Evolutionary conservation across 2,888 invertebrate species (phyloP).

Genomic region (Folsomia manolachei): DNA sequence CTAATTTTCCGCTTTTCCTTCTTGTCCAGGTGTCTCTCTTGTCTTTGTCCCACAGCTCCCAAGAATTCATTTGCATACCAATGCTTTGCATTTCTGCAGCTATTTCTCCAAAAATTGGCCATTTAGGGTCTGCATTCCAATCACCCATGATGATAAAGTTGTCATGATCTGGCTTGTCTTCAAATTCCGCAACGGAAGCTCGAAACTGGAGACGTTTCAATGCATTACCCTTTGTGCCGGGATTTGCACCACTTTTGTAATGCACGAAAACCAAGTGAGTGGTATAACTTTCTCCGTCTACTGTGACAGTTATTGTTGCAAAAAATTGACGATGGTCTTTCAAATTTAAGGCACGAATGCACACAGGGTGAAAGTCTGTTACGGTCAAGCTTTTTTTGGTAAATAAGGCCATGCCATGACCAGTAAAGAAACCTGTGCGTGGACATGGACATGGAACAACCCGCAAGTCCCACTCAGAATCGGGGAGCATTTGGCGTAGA

Average conservation of each 20-base stretch:
- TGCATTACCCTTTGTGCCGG: neutral
- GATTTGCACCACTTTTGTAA: neutral
- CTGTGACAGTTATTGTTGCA: neutral
- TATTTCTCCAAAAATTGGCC: neutral
- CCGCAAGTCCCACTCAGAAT: neutral
- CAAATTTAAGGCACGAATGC: neutral
- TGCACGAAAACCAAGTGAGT: neutral
- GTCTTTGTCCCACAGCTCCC: neutral
- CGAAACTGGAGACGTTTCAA: neutral
- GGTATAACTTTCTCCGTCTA: neutral
- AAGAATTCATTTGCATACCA: neutral
- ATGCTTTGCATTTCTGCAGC: neutral
- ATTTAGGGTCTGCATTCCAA: neutral
- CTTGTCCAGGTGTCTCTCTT: neutral
- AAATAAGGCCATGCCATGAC: neutral
- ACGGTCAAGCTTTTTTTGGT: neutral
- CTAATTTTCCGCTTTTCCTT: no score
- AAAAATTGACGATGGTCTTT: neutral
- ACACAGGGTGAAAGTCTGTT: neutral
- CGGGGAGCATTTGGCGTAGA: neutral
- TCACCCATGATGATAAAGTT: neutral
- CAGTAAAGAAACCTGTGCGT: neutral
- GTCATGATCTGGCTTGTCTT: neutral
- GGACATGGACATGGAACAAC: neutral
- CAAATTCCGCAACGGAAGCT: neutral